Base-by-base conservation (phyloP, 2,113 vertebrate genomes). In the Podarcis cretensis region DNA sequence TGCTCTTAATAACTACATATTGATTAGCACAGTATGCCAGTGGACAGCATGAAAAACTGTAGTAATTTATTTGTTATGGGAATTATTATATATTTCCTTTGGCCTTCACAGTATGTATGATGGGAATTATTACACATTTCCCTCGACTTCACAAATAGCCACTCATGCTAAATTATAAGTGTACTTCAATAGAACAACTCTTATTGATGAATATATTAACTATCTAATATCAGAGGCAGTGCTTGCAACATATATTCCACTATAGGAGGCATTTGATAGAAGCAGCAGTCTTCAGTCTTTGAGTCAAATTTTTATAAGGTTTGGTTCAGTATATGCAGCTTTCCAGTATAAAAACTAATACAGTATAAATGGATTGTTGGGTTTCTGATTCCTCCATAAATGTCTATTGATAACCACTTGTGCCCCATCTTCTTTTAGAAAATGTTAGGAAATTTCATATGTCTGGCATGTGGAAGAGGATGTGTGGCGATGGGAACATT, bases 151-250 rank as follows among this genome's bases (percentile, higher is more conserved):
- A 6, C 75, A 83, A 81, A 84, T 35, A 13, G 2, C 18, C 23
- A 73, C 2, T 85, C 10, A 85, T 87, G 59, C 4, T 4, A 69
- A 16, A 80, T 74, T 59, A 54, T 82, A 37, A 81, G 21, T 74
- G 1, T 80, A 32, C 63, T n/a, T 89, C 0, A 4, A 79, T 90
- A 81, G 74, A 48, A 32, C 37, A 65, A 75, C 81, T 79, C 40
- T n/a, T 74, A 43, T n/a, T 71, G 66, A 37, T 69, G 35, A 77
- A 77, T 78, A 80, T 88, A 87, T 92, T 54, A 91, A 92, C 77
- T 20, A 89, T 90, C 0, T 90, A n/a, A 18, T n/a, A 84, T 86
- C 82, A 85, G 76, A 77, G 25, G 30, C 86, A n/a, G 77, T 86
- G 85, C 59, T 87, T 84, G 32, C 91, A 14, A 84, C 21, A 30